Evolutionary conservation across 1,140 invertebrate species (phyloP).

Genomic region (Drosophila malerkotliana): DNA sequence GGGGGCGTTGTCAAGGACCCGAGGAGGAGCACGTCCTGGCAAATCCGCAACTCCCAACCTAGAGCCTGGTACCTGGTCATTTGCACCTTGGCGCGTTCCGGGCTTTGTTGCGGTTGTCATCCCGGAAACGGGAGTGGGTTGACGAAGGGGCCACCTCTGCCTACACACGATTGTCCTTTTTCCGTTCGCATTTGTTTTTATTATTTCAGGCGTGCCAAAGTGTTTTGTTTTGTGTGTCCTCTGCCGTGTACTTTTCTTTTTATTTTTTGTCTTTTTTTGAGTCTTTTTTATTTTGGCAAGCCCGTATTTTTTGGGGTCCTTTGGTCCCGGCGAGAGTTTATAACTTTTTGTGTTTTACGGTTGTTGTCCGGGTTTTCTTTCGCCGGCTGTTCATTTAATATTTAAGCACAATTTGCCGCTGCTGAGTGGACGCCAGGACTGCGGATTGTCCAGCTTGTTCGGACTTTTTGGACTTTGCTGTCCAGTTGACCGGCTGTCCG

Average conservation of each 20-base stretch:
- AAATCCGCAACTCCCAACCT: constrained; percentile 19
- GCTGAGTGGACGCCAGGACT: constrained; percentile 32
- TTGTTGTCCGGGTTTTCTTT: constrained; percentile 62
- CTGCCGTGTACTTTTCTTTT: background rate
- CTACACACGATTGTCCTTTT: constrained; percentile 75
- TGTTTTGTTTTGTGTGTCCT: constrained; percentile 67
- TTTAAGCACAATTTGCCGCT: constrained; percentile 82
- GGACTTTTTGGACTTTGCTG: constrained; percentile 4
- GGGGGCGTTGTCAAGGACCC: constrained; percentile 27
- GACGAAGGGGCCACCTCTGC: constrained; percentile 5
- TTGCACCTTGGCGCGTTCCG: constrained; percentile 75
- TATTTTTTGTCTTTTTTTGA: constrained; percentile 23
- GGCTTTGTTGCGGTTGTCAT: constrained; percentile 64
- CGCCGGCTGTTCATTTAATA: constrained; percentile 79
- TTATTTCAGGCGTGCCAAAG: constrained; percentile 81
- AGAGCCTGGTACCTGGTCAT: constrained; percentile 46
- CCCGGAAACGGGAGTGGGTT: constrained; percentile 5
- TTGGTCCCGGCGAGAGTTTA: constrained; percentile 68
- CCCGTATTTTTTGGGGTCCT: constrained; percentile 25
- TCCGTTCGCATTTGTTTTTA: constrained; percentile 74
- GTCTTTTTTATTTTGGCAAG: constrained; percentile 7
- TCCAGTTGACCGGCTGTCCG: constrained; percentile 1
- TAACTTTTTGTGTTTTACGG: constrained; percentile 82
- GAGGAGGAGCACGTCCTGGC: constrained; percentile 26
- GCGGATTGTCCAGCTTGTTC: constrained; percentile 26